Percentiles rank a stretch among this genome's conserved stretches.
These are phyloP conservation scores for Odontophorus gujanensis DNA, from an alignment of 2,113 vertebrate species.

Conservation along the genomic window DNA sequence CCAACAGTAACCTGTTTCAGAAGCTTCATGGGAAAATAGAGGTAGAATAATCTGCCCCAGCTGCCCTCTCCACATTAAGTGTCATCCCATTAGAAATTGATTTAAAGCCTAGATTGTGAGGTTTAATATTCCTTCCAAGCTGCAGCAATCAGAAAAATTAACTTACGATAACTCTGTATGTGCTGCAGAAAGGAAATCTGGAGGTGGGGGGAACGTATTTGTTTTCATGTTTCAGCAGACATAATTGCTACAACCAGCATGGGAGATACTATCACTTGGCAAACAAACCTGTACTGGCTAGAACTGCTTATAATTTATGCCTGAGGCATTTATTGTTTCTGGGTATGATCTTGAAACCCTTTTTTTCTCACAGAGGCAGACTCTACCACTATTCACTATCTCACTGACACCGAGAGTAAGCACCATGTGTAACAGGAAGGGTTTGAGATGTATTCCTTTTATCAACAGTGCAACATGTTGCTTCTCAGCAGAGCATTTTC, in stretches of 20 bases:
- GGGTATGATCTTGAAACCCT: not conserved
- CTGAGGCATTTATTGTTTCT: constrained; percentile 58
- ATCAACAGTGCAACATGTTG: constrained; percentile 13
- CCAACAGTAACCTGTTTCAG: constrained; percentile 12
- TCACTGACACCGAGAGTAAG: not conserved
- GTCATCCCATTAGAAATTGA: constrained; percentile 8
- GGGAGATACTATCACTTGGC: constrained; percentile 62
- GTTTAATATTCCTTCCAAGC: constrained; percentile 11
- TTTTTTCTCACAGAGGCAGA: constrained; percentile 59
- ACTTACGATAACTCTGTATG: not conserved
- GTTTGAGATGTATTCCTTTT: not conserved
- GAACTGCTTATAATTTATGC: constrained; percentile 43
- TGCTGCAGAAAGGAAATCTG: not conserved
- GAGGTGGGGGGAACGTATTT: not conserved
- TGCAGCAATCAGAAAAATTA: not conserved
- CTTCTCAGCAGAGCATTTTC: constrained; percentile 21
- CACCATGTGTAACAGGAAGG: constrained; percentile 8
- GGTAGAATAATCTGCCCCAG: constrained; percentile 16
- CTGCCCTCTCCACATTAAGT: not conserved
- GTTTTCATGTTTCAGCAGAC: constrained; percentile 62
- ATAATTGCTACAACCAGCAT: constrained; percentile 55
- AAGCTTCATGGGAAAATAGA: constrained; percentile 37
- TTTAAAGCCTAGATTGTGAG: constrained; percentile 30
- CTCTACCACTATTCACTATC: not conserved
- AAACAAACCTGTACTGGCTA: constrained; percentile 50